Evolutionary conservation across 2,888 invertebrate species (phyloP).

Genomic region (Halocaridina rubra): DNA sequence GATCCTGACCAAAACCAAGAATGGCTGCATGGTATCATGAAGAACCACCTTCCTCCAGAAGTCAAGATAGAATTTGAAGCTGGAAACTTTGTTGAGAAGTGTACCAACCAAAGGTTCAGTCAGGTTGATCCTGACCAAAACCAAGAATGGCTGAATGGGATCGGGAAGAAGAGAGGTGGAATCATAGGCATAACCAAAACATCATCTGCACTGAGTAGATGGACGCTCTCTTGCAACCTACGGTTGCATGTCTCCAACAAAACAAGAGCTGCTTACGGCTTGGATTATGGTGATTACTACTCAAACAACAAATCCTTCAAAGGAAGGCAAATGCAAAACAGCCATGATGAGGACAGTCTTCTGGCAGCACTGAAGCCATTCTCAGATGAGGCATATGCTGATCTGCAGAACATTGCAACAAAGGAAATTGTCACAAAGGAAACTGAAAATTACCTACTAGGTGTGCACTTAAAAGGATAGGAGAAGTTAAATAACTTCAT

Average conservation of each 20-base stretch:
- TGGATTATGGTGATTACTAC: background rate
- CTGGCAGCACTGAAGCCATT: background rate
- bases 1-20: slow-evolving; percentile 28
- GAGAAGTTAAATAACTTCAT: background rate
- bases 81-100: slow-evolving; percentile 50
- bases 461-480: background rate
- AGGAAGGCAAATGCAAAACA: background rate
- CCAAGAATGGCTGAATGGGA: slow-evolving; percentile 36
- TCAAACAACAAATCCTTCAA: background rate
- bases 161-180: slow-evolving; percentile 24
- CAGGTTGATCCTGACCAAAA: slow-evolving; percentile 27
- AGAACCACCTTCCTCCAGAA: slow-evolving; percentile 35
- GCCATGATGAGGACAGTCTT: background rate
- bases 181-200: slow-evolving; percentile 31
- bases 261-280: background rate
- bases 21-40: slow-evolving; percentile 37
- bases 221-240: slow-evolving; percentile 18
- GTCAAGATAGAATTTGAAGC: slow-evolving; percentile 36
- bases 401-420: background rate
- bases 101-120: slow-evolving; percentile 17
- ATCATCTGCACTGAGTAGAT: slow-evolving; percentile 5
- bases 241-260: background rate
- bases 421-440: background rate
- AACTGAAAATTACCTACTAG: background rate
- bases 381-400: background rate